Evolutionary conservation across 2,797 vertebrate species (phyloP), one percentile per base, ranked within the genome.

Genomic region (Jordanella pulchra): DNA sequence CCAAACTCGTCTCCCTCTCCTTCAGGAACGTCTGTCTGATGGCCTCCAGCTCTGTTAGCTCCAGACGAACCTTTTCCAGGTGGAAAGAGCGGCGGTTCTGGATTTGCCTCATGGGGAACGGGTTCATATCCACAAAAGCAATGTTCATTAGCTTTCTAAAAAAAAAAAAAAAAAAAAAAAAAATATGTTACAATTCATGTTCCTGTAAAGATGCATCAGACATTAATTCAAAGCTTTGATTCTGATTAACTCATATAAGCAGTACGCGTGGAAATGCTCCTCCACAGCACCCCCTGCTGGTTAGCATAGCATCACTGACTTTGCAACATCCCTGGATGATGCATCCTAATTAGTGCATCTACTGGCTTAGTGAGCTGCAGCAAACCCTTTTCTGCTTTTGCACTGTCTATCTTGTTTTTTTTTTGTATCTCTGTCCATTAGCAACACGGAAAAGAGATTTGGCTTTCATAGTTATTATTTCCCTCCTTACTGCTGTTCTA

Each of bases 81-180:
- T 99, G 97, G 87, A 95, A 97, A 11, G 96, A 84, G 15, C 97
- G 95, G 5, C 97, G 94, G 92, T 97, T 99, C 77, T 97, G 95
- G 87, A 99, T 99, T 90, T 97, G 97, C 35, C 96, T 94, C 90
- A 99, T 91, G 0, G 97, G 98, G 79, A 99, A 99, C 0, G 98
- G 98, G 88, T 99, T 99, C 95, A 99, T 97, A 89, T 97, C 98
- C 82, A 93, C 95, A 68, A 99, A 99, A 35, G 98, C 96, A 53
- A 99, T 95, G 72, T 88, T 93, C 93, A 95, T 97, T 76, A 99
- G 93, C 75, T 97, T 99, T 92, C 97, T 99, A 89, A 2, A 28
- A 23, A 32, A 12, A 23, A 69, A 7, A 32, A 12, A 30, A 56
- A 14, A 1, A 48, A 14, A 13, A 27, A 1, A 0, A 21, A 4